These are phyloP conservation scores for Heliopora coerulea DNA, from an alignment of 92 coral and sea anemone species.

Conservation along the genomic window DNA sequence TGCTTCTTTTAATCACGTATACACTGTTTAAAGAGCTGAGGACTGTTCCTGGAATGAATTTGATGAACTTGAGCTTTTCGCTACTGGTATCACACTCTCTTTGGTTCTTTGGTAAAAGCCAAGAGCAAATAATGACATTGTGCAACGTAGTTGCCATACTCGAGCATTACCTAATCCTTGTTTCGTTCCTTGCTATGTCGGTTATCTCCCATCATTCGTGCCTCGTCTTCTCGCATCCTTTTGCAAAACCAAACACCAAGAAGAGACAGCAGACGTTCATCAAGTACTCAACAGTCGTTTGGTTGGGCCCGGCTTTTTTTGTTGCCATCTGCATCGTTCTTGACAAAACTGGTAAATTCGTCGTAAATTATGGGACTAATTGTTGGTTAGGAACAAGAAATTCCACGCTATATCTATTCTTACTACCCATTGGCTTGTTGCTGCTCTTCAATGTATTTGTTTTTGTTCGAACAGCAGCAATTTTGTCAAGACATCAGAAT, in stretches of 20 bases:
- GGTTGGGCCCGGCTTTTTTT: constrained; percentile 59
- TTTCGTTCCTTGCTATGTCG: constrained; percentile 34
- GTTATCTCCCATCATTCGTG: constrained; percentile 46
- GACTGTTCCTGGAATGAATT: constrained; percentile 46
- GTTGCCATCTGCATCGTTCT: constrained; percentile 48
- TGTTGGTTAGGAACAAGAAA: constrained; percentile 61
- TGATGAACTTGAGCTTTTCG: constrained; percentile 30
- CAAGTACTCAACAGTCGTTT: constrained; percentile 52
- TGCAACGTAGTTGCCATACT: constrained; percentile 21
- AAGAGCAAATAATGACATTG: neutral
- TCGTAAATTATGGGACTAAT: constrained; percentile 60
- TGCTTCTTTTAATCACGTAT: constrained; percentile 34
- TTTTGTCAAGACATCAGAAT: neutral
- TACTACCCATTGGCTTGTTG: constrained; percentile 49
- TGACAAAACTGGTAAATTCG: constrained; percentile 53
- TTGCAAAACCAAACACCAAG: neutral
- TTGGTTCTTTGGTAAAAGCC: neutral
- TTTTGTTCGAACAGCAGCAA: constrained; percentile 48
- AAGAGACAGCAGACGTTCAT: neutral
- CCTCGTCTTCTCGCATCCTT: constrained; percentile 39
- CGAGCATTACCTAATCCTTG: constrained; percentile 40
- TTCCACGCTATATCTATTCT: constrained; percentile 52
- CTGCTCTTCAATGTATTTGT: constrained; percentile 40
- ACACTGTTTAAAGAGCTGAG: constrained; percentile 37
- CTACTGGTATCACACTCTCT: neutral